These are phyloP conservation scores for Acanthornis magna DNA, from an alignment of 2,797 vertebrate species.

Conservation along the genomic window DNA sequence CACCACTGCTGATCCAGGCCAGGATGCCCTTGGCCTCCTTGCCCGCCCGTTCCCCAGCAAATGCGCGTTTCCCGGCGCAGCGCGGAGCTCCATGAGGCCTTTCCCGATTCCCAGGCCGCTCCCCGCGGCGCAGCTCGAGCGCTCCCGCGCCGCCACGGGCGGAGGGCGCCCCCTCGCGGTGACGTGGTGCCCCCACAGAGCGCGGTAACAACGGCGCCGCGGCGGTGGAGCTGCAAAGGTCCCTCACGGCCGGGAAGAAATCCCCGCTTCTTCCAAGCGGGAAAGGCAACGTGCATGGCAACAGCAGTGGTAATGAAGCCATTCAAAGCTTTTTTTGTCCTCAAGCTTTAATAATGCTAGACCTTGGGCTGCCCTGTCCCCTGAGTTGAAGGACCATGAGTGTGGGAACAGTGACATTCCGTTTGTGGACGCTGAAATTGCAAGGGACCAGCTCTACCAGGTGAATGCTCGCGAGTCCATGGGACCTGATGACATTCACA, in stretches of 20 bases:
- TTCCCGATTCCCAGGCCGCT: fast-evolving
- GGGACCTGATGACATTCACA: not conserved
- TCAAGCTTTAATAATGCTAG: not conserved
- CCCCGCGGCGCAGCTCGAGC: too few relatives aligned
- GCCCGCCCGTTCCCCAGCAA: too few relatives aligned
- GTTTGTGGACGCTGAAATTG: not conserved
- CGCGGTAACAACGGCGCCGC: fast-evolving
- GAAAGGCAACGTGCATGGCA: not conserved
- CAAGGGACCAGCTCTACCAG: not conserved
- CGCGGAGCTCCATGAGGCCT: fast-evolving
- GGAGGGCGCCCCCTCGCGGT: not conserved
- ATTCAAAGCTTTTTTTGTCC: not conserved
- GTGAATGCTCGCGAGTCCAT: not conserved
- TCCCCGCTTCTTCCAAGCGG: not conserved
- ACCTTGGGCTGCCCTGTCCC: not conserved
- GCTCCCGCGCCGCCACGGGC: too few relatives aligned
- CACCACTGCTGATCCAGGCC: not conserved
- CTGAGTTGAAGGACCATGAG: not conserved
- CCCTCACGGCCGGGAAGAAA: too few relatives aligned
- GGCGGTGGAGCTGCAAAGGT: not conserved
- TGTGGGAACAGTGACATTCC: not conserved
- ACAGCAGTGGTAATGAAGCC: not conserved
- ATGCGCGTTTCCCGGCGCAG: not conserved
- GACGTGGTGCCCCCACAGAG: fast-evolving
- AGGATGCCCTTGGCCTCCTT: not conserved